Evolutionary conservation across 2,888 invertebrate genomes (phyloP).

Genomic region (Hyposoter dolosus): DNA sequence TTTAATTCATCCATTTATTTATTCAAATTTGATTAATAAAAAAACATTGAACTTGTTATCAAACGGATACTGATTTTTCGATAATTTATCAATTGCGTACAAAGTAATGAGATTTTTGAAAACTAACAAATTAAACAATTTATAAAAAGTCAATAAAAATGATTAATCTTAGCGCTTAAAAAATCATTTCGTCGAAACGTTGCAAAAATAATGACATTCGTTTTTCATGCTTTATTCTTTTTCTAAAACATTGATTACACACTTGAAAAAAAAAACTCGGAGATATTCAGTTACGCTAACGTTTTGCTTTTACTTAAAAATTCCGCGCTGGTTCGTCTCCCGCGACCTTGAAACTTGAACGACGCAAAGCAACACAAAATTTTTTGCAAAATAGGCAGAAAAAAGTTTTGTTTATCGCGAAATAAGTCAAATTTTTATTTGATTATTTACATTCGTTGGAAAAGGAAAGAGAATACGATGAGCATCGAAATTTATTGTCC

Average conservation of each 20-base stretch:
- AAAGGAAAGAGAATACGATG: not conserved
- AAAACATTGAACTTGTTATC: not conserved
- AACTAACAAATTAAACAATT: not conserved
- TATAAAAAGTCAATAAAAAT: not conserved
- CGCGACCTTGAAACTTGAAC: constrained; percentile 12
- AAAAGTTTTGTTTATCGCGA: not conserved
- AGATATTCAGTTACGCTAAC: constrained; percentile 49
- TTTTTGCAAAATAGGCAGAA: not conserved
- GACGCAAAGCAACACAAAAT: not conserved
- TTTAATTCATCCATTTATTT: not conserved
- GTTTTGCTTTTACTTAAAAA: constrained; percentile 42
- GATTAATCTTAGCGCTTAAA: not conserved
- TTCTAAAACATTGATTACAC: not conserved
- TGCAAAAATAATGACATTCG: not conserved
- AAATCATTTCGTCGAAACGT: not conserved
- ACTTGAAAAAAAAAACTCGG: not conserved
- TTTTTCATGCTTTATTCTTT: not conserved
- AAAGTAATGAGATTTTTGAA: not conserved
- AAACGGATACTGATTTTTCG: not conserved
- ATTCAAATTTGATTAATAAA: not conserved
- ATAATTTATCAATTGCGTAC: not conserved
- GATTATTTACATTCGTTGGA: not conserved
- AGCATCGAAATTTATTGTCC: not conserved
- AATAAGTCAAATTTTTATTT: not conserved
- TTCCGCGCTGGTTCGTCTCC: constrained; percentile 8